Conservation (phyloP, 2,113 vertebrate genomes). For the Heterotis niloticus region DNA sequence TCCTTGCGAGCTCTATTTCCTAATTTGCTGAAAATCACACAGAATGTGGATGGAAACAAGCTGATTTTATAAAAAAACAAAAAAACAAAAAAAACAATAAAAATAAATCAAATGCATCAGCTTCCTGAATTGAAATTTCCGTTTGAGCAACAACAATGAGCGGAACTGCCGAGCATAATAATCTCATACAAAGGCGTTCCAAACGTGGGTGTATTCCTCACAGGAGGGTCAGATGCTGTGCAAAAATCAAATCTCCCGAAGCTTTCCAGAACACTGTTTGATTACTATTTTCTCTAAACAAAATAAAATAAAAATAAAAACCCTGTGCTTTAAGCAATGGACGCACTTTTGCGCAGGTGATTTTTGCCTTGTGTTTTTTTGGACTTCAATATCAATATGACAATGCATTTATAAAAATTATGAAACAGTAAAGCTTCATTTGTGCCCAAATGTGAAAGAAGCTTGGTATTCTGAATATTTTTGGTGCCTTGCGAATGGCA, state of each 20-base stretch:
- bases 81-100: constrained; percentile 12
- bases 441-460: not conserved
- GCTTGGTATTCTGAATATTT: not conserved
- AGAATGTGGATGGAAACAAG: not conserved
- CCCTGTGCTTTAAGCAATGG: not conserved
- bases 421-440: not conserved
- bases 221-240: not conserved
- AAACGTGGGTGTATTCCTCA: not conserved
- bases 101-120: not conserved
- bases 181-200: not conserved
- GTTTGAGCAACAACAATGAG: constrained; percentile 1
- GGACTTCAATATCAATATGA: not conserved
- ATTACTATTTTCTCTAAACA: too few relatives aligned
- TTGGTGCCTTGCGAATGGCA: not conserved
- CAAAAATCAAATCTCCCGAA: not conserved
- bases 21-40: constrained; percentile 1
- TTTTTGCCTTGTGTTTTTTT: not conserved
- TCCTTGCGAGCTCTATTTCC: not conserved
- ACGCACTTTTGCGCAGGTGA: not conserved
- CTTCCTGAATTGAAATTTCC: constrained; percentile 8
- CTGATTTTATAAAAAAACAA: not conserved
- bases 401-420: not conserved
- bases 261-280: too few relatives aligned
- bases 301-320: not conserved
- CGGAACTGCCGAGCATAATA: not conserved